Evolutionary conservation across 2,113 vertebrate species (phyloP).

Genomic region (Polypterus bichir): DNA sequence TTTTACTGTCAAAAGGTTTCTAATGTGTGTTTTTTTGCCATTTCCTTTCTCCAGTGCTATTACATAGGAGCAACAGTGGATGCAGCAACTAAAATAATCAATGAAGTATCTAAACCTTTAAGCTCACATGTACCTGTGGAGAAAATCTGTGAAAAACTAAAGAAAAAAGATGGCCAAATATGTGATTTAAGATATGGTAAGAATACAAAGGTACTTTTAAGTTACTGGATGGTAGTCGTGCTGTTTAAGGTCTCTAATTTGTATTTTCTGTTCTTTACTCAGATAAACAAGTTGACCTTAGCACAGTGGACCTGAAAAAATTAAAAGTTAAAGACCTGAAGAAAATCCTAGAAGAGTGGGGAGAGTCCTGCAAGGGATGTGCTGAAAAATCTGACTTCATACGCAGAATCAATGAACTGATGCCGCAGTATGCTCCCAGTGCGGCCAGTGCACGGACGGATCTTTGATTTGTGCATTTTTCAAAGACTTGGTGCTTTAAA

Average conservation of each 20-base stretch:
- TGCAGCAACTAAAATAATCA: conserved; percentile 91
- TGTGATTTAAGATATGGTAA: conserved; percentile 92
- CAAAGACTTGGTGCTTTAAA: neutral
- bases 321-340: conserved; percentile 89
- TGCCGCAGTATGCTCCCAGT: conserved; percentile 85
- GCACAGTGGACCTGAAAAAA: conserved; percentile 85
- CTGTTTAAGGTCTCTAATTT: conserved; percentile 3
- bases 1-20: no score
- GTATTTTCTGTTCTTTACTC: conserved; percentile 16
- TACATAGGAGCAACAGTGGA: conserved; percentile 89
- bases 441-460: conserved; percentile 79
- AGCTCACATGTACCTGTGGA: conserved; percentile 82
- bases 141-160: conserved; percentile 92
- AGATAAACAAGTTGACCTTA: conserved; percentile 93
- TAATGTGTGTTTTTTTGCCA: neutral
- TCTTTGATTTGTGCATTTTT: conserved; percentile 46
- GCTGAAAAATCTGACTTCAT: conserved; percentile 92
- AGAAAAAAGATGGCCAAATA: conserved; percentile 93
- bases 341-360: conserved; percentile 95
- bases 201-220: conserved; percentile 19
- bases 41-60: conserved; percentile 66
- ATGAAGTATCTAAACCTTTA: conserved; percentile 86
- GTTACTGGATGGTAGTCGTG: no score
- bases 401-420: conserved; percentile 87
- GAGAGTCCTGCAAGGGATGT: conserved; percentile 87